A percentile compares a stretch with the other conserved stretches of the same genome.
phyloP scores from a whole-genome alignment of 2,888 invertebrate genomes.

The Flexamia atlantica region DNA sequence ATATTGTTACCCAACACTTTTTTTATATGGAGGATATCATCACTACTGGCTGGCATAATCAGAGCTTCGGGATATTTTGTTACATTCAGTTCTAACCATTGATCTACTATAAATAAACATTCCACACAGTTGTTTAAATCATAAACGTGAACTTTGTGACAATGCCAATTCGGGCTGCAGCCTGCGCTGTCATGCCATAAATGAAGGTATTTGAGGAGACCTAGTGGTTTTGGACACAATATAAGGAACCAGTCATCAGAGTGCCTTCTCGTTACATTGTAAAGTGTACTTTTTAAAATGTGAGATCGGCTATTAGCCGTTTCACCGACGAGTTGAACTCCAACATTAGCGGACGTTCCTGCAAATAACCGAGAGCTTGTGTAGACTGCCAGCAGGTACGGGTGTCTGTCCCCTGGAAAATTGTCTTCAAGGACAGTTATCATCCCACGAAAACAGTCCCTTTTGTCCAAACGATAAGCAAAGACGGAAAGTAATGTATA shows the following conservation, averaged over 20 bases:
- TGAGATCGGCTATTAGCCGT: constrained; percentile 57
- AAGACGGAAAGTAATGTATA: constrained; percentile 67
- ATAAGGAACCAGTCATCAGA: constrained; percentile 64
- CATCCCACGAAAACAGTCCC: constrained; percentile 62
- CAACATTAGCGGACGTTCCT: constrained; percentile 70
- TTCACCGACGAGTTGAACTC: constrained; percentile 67
- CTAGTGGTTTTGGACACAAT: constrained; percentile 55
- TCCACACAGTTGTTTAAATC: not conserved
- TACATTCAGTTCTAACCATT: constrained; percentile 3
- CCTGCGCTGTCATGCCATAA: constrained; percentile 63
- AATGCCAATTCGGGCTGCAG: constrained; percentile 60
- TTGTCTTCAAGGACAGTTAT: constrained; percentile 69
- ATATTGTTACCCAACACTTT: not conserved
- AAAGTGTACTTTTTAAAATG: constrained; percentile 60
- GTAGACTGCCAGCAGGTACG: constrained; percentile 68
- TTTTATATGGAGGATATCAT: not conserved
- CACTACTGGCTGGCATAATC: not conserved
- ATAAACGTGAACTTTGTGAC: constrained; percentile 19
- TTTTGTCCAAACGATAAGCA: constrained; percentile 64
- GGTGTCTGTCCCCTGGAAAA: constrained; percentile 66
- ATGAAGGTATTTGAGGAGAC: constrained; percentile 51
- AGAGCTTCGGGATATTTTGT: constrained; percentile 13
- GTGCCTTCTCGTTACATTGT: constrained; percentile 37
- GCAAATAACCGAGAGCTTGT: constrained; percentile 67
- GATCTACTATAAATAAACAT: constrained; percentile 12